Evolutionary conservation across 2,113 vertebrate species (phyloP), one percentile per base, ranked within the genome.

Genomic region (Acrocephalus kingi): DNA sequence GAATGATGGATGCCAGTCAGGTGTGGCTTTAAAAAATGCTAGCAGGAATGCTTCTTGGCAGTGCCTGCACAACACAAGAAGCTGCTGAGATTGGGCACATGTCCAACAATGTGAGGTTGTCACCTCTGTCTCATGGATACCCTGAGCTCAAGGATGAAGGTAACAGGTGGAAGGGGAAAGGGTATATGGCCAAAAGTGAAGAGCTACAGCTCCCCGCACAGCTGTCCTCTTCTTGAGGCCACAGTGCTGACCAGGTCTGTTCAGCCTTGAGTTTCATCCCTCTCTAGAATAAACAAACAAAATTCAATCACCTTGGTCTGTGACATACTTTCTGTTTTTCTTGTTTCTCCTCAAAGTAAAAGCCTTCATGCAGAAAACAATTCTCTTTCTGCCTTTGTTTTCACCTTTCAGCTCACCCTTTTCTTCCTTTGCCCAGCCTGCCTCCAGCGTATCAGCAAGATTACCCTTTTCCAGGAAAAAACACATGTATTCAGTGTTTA

Each of bases 321-420:
- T 56, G 87, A 78, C 51, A 83, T 81, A 80, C 56, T 96, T 97
- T 90, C 75, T 71, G 54, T 84, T 96, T 95, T 84, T 31, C 58
- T 51, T 33, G 25, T 51, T 76, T 88, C n/a, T 79, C 9, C 43
- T 71, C 2, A 6, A 76, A 82, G 33, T 51, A 58, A 95, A 96
- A 93, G 84, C 45, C 61, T 46, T 95, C 1, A 2, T 89, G 31
- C 55, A 87, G 86, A 94, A 51, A 93, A 39, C 19, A 93, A 18
- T 77, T 61, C n/a, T 73, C 43, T 84, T 49, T 67, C 66, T 85
- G 71, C 51, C 35, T 14, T 9, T 73, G 28, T 73, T 78, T 93
- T 75, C 28, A 18, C 35, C 37, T 92, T 81, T 94, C 45, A 86
- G 22, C 73, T 30, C 27, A 21, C 35, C 55, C 48, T 55, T 95